A percentile compares a stretch with the other conserved stretches of the same genome.
These are phyloP conservation scores for Leptinotarsa rubiginosa DNA, from an alignment of 2,888 invertebrate genomes.

Conservation along the genomic window DNA sequence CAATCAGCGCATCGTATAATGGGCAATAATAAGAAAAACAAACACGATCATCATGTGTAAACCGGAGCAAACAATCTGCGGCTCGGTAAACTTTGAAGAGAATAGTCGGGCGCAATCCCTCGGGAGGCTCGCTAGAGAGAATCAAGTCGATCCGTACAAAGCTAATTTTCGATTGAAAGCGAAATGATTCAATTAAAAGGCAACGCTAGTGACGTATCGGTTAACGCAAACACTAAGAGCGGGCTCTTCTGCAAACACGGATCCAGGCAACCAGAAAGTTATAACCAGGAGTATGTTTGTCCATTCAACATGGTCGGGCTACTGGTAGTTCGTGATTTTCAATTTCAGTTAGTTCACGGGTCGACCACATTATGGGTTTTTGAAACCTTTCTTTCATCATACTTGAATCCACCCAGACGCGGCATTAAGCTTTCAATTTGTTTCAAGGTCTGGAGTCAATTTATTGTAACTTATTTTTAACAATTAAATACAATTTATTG, in stretches of 20 bases:
- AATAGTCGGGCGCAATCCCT: conserved; percentile 18
- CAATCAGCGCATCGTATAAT: conserved; percentile 27
- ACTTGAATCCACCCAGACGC: too few relatives aligned
- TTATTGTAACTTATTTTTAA: too few relatives aligned
- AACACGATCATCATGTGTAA: conserved; percentile 36
- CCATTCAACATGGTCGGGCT: conserved; percentile 6
- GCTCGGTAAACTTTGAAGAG: conserved; percentile 26
- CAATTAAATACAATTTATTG: too few relatives aligned
- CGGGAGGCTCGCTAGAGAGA: background rate
- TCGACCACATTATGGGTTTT: background rate
- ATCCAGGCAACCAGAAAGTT: conserved; percentile 7
- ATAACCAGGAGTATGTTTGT: conserved; percentile 18
- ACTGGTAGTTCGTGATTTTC: background rate
- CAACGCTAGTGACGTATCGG: conserved; percentile 48
- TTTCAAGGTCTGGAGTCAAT: too few relatives aligned
- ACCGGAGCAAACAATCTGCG: conserved; percentile 33
- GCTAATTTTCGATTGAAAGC: conserved; percentile 55
- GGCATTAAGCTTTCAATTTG: too few relatives aligned
- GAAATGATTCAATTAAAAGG: conserved; percentile 56
- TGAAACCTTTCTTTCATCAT: too few relatives aligned
- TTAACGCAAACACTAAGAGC: conserved; percentile 48
- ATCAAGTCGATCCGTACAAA: conserved; percentile 35
- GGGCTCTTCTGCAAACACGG: conserved; percentile 28
- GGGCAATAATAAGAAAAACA: conserved; percentile 39
- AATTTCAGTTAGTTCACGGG: background rate